Evolutionary conservation across 2,888 invertebrate species (phyloP).

Genomic region (Netelia inedita): DNA sequence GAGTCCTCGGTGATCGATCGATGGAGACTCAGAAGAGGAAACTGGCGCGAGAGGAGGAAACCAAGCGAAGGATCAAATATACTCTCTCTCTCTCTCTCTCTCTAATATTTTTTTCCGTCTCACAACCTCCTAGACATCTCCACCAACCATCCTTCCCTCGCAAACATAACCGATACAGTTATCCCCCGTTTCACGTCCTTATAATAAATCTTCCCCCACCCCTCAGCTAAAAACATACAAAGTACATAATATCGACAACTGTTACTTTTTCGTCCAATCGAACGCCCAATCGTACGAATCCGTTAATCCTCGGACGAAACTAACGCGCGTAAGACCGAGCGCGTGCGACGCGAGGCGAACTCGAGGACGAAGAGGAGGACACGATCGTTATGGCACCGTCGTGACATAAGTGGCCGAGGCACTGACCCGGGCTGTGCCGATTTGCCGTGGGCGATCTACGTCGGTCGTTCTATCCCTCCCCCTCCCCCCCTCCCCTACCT

Average conservation of each 20-base stretch:
- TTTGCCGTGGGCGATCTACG: conserved; percentile 53
- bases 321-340: not conserved
- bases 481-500: not conserved
- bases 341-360: too few relatives aligned
- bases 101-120: too few relatives aligned
- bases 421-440: conserved; percentile 62
- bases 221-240: too few relatives aligned
- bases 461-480: conserved; percentile 5
- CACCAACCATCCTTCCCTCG: not conserved
- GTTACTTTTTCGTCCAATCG: not conserved
- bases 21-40: not conserved
- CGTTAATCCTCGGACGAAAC: conserved; percentile 39
- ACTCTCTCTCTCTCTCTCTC: too few relatives aligned
- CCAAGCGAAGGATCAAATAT: not conserved
- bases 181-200: not conserved
- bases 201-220: not conserved
- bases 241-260: not conserved
- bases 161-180: not conserved
- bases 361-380: conserved; percentile 54
- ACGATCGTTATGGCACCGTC: conserved; percentile 65
- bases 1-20: conserved; percentile 54
- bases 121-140: too few relatives aligned
- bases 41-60: too few relatives aligned
- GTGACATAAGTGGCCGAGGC: conserved; percentile 67
- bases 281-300: conserved; percentile 12